Conservation (phyloP, 2,113 vertebrate species). For the Scalopus aquaticus region DNA sequence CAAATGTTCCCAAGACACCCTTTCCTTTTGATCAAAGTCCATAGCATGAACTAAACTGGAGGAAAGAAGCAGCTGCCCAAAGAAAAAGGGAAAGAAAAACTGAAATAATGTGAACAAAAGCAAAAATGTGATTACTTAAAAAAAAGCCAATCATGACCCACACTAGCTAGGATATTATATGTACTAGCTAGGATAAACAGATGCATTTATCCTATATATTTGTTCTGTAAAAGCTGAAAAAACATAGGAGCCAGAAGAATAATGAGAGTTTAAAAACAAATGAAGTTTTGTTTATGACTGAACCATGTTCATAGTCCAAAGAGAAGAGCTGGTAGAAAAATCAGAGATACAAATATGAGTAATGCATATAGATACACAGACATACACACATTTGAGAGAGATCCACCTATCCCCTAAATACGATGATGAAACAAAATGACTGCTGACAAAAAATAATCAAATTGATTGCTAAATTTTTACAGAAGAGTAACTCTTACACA, state of each 20-base stretch:
- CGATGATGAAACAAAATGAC: constrained; percentile 30
- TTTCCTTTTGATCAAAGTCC: neutral
- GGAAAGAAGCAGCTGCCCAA: neutral
- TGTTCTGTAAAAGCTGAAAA: neutral
- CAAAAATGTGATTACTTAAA: too few species aligned
- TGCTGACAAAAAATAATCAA: constrained; percentile 58
- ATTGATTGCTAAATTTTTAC: constrained; percentile 36
- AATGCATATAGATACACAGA: neutral
- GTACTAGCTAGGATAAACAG: neutral
- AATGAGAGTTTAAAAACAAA: neutral
- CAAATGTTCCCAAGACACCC: neutral
- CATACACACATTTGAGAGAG: neutral
- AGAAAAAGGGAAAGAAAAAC: neutral
- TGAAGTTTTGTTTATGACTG: neutral
- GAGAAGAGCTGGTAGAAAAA: neutral
- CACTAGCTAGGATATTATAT: neutral
- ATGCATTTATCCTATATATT: neutral
- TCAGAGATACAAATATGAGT: neutral
- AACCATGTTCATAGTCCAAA: neutral
- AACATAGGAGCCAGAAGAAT: neutral
- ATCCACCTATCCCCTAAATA: neutral
- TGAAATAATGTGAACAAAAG: neutral
- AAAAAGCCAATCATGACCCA: neutral
- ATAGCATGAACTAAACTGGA: neutral
- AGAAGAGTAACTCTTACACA: constrained; percentile 46